Evolutionary conservation across 2,113 vertebrate species (phyloP), one percentile per base, ranked within the genome.

Genomic region (Urocynchramus pylzowi): DNA sequence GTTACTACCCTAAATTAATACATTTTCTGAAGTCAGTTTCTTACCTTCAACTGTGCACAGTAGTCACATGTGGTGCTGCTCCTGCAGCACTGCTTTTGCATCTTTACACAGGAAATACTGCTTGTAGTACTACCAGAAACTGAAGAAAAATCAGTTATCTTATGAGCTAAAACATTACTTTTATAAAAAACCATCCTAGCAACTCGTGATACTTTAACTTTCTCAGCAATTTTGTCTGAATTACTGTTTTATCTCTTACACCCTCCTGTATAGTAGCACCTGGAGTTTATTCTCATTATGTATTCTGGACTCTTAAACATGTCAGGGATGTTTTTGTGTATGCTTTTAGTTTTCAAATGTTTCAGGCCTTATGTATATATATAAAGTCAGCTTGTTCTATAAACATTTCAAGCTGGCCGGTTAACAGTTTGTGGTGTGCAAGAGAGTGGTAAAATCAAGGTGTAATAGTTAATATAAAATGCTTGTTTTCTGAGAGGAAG

Each of bases 31-130:
- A 41, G 10, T 68, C 50, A 52, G 23, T 41, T 75, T 44, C 28
- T 73, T 49, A 22, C 13, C 10, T 21, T 53, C 22, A 52, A 27
- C 16, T n/a, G 28, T 17, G 12, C 27, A 4, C 0, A 1, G 16
- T 6, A 19, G 17, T 56, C 14, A 15, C 0, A 1, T 26, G 11
- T 41, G 30, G 28, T 18, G 1, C 23, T 54, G 59, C 19, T 81
- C 18, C 37, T 69, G 24, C 10, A 24, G 42, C 33, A 2, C 50
- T 45, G 30, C 35, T 79, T 60, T 68, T 59, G 35, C 12, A 2
- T 68, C n/a, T 83, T 61, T 33, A 20, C 11, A 9, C 18, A 31
- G 39, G 42, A 49, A 79, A 26, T 73, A 16, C 10, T 33, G 30
- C 11, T 30, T 4, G 7, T 23, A 60, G 24, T 20, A 30, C 44